Percentiles rank a stretch among this genome's conserved stretches.
Evolutionary conservation across 2,113 vertebrate genomes (phyloP).

Genomic region (Tauraco erythrolophus): DNA sequence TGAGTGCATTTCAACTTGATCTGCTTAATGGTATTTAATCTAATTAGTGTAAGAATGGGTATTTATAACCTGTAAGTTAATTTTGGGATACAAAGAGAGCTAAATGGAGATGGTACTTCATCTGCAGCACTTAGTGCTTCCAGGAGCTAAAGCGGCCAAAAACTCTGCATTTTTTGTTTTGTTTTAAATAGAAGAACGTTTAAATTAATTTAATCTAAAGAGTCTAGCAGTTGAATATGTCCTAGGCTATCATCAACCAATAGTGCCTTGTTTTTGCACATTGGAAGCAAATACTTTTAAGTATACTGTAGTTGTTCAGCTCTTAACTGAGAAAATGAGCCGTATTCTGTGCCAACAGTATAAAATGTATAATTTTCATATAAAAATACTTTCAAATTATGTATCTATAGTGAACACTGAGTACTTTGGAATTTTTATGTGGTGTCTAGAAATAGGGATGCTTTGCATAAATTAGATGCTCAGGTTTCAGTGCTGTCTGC

Average conservation of each 20-base stretch:
- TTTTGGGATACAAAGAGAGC: not conserved
- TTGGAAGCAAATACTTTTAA: not conserved
- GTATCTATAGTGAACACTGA: conserved; percentile 26
- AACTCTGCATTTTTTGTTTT: not conserved
- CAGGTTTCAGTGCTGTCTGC: conserved; percentile 42
- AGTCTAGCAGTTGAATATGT: not conserved
- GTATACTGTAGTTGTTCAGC: conserved; percentile 10
- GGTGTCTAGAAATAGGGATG: conserved; percentile 25
- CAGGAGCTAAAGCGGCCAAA: not conserved
- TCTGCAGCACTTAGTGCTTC: not conserved
- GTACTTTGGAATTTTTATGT: conserved; percentile 31
- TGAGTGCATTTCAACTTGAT: not conserved
- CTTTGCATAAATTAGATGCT: conserved; percentile 37
- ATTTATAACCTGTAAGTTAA: not conserved
- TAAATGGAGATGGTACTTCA: not conserved
- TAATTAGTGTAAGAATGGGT: not conserved
- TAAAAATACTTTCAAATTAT: conserved; percentile 75
- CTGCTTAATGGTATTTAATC: not conserved
- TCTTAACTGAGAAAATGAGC: conserved; percentile 32
- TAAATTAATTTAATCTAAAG: not conserved
- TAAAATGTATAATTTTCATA: conserved; percentile 66
- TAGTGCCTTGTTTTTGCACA: not conserved
- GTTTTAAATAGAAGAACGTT: not conserved
- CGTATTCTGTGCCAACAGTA: conserved; percentile 18
- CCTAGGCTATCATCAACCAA: not conserved